Percentiles rank a stretch among this genome's conserved stretches.
phyloP scores from a whole-genome alignment of 2,888 invertebrate species.

The Galeruca laticollis region DNA sequence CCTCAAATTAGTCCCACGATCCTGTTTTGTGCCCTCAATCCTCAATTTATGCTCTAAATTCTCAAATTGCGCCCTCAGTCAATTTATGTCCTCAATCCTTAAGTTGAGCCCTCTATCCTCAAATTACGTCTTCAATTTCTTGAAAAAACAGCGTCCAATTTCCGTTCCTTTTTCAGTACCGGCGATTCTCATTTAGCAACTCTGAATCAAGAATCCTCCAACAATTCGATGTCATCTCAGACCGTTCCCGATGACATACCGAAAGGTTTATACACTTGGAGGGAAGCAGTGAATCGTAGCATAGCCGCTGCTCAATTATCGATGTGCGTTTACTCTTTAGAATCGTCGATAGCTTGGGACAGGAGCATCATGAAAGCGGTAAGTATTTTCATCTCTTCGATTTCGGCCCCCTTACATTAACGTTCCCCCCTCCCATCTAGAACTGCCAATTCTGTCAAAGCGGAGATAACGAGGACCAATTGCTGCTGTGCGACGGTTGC shows the following conservation, averaged over 20 bases:
- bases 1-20: no score
- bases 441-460: slow-evolving; percentile 97
- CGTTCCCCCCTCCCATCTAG: slow-evolving; percentile 69
- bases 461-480: slow-evolving; percentile 95
- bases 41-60: no score
- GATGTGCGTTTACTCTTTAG: slow-evolving; percentile 89
- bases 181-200: slow-evolving; percentile 75
- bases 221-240: slow-evolving; percentile 59
- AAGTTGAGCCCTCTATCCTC: no score
- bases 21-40: no score
- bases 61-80: no score
- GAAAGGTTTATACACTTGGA: slow-evolving; percentile 87
- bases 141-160: no score
- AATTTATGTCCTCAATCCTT: no score
- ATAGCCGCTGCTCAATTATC: slow-evolving; percentile 91
- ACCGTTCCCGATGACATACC: slow-evolving; percentile 71
- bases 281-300: slow-evolving; percentile 87
- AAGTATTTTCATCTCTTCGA: no score
- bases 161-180: slow-evolving; percentile 61
- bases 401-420: background rate
- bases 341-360: slow-evolving; percentile 97
- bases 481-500: slow-evolving; percentile 96
- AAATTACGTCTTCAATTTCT: no score
- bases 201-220: slow-evolving; percentile 65
- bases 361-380: slow-evolving; percentile 99